Conservation (phyloP, 2,113 vertebrate species). For the Ictalurus punctatus region DNA sequence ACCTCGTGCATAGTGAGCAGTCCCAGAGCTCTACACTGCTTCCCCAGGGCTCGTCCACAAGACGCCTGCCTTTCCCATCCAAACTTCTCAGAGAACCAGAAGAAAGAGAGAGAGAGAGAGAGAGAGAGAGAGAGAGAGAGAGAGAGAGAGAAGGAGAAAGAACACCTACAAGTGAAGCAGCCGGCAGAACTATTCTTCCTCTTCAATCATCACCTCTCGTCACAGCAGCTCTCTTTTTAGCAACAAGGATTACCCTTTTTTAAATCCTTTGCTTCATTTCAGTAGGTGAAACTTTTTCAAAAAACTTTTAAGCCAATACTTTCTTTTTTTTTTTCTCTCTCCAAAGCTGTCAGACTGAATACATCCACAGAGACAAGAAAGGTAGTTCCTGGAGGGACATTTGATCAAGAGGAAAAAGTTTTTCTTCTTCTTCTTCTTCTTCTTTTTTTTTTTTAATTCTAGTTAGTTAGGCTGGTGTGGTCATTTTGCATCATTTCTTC, state of each 20-base stretch:
- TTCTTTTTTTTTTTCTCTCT: constrained; percentile 4
- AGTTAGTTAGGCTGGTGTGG: neutral
- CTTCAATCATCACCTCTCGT: constrained; percentile 46
- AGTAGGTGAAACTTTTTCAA: constrained; percentile 31
- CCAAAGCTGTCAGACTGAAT: constrained; percentile 7
- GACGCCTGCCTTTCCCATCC: constrained; percentile 55
- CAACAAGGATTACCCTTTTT: constrained; percentile 56
- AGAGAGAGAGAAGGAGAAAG: neutral
- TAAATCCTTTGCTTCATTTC: neutral
- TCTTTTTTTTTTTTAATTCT: neutral
- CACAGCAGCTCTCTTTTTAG: constrained; percentile 29
- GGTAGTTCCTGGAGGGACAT: constrained; percentile 25
- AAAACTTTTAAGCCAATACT: neutral
- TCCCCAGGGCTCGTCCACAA: constrained; percentile 58
- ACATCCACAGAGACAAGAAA: constrained; percentile 21
- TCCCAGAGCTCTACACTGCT: constrained; percentile 55
- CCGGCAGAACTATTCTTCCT: constrained; percentile 43
- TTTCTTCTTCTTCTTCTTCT: neutral
- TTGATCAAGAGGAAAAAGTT: constrained; percentile 23
- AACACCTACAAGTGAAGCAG: constrained; percentile 35
- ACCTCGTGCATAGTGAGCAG: constrained; percentile 58
- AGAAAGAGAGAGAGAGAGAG: constrained; percentile 15
- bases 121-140: neutral
- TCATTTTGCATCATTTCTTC: constrained; percentile 27
- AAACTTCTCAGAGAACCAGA: constrained; percentile 56